Conservation (phyloP, 1,140 invertebrate species). For the Drosophila equinoxialis region DNA sequence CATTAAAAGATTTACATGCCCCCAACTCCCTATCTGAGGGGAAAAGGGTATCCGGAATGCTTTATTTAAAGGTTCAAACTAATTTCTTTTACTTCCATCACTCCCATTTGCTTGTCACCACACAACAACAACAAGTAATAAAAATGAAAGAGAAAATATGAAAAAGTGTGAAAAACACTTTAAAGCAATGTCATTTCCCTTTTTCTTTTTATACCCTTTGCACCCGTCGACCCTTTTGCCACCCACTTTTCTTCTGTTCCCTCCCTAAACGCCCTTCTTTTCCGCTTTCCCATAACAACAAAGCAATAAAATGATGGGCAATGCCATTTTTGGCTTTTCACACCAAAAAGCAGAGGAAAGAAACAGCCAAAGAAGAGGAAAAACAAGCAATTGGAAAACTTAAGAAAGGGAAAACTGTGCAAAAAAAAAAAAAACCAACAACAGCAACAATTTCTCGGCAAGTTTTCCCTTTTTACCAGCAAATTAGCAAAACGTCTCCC, state of each 20-base stretch:
- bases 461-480: conserved; percentile 41
- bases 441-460: conserved; percentile 2
- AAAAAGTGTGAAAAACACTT: conserved; percentile 37
- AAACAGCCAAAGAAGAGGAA: conserved; percentile 14
- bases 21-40: too few species aligned
- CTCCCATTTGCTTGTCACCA: not conserved
- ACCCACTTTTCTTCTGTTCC: too few species aligned
- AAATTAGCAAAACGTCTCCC: conserved; percentile 45
- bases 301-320: conserved; percentile 74
- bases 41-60: not conserved
- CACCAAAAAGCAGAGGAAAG: conserved; percentile 47
- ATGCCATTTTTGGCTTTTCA: conserved; percentile 74
- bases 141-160: conserved; percentile 6
- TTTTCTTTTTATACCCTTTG: conserved; percentile 15
- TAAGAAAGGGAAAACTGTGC: conserved; percentile 40
- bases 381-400: conserved; percentile 23
- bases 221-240: conserved; percentile 16
- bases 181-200: conserved; percentile 37
- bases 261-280: not conserved
- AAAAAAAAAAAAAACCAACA: conserved; percentile 30
- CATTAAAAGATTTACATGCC: too few species aligned
- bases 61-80: not conserved
- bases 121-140: conserved; percentile 40
- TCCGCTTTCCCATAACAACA: conserved; percentile 35
- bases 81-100: not conserved